Evolutionary conservation across 2,888 invertebrate species (phyloP), one percentile per base, ranked within the genome.

Genomic region (Drosophila kambysellisi): DNA sequence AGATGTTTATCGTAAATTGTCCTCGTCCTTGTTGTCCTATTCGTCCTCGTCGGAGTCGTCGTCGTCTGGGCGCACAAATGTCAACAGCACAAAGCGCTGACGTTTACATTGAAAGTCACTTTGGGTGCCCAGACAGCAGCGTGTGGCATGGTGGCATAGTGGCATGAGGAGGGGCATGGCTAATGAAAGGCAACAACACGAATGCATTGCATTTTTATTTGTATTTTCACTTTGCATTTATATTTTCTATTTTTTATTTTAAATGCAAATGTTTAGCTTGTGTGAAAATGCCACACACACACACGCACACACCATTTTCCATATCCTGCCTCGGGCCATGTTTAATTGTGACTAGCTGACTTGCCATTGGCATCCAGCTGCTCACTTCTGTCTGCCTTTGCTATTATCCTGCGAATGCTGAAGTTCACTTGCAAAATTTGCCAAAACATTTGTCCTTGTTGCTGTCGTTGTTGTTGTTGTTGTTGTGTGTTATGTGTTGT

Each of bases 1-100:
- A 90, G 90, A 87, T 87, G 89, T 89, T 90, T 90, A 89, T 90
- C 87, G 87, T 73, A 87, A 90, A 87, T 87, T 86, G 89, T 89
- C 79, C 89, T 68, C 70, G 60, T 66, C 57, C 58, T 58, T 81
- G 90, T 70, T 68, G 60, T 66, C 54, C 58, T 54, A 61, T 32
- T 54, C 66, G 46, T 33, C 62, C 39, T 35, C 60, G n/a, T 17
- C 39, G 17, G 6, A 25, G 25, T 25, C 48, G 30, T 25, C 60
- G 72, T 81, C 79, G 88, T 87, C 83, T 88, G 79, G 75, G 82
- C 79, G 83, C 83, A 78, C 80, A 88, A 88, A 86, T 85, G 88
- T 88, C 85, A 88, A 88, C 86, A 83, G 82, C 82, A 86, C 88
- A 85, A 87, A 84, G 86, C 85, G 83, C 80, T 82, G 85, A 86